Evolutionary conservation across 2,797 vertebrate genomes (phyloP), one percentile per base, ranked within the genome.

Genomic region (Astyanax mexicanus): DNA sequence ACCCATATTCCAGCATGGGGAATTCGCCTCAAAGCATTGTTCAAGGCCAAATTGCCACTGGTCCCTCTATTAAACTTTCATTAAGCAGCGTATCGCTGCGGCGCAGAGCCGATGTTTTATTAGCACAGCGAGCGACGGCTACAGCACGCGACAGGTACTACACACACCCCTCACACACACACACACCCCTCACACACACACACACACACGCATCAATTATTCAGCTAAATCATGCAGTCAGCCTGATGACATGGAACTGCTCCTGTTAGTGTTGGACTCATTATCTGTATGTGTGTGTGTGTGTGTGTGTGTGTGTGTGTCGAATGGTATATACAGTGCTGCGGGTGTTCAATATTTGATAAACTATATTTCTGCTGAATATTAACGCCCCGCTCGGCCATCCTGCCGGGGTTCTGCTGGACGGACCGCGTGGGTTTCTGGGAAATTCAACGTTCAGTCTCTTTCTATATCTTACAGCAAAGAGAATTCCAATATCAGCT

Each of bases 41-140:
- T 61, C 44, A 2, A 42, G n/a, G 35, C 52, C 15, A 11, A n/a
- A 64, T 9, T 13, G 21, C 60, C 61, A 21, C 15, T 42, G 66
- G 74, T 69, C 38, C 25, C 42, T 19, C 29, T 67, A 77, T 77
- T 57, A 77, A 66, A 77, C 54, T 66, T 72, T 72, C 51, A 77
- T 70, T 38, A 55, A 77, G 35, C 75, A 37, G 57, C 57, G 52
- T 51, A 69, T 69, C 44, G 57, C 57, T 12, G 12, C 4, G 25
- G 67, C 70, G 37, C 15, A 10, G 74, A 38, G 32, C 29, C 5
- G 32, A 19, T 29, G 8, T 66, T 57, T 11, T 13, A 15, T 77
- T 47, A 57, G 62, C 19, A 71, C 29, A 21, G 15, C 19, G 8
- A 27, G 17, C 12, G 4, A 42, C 12, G 4, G 42, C 69, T 38